Base-by-base conservation (phyloP, 2,113 vertebrate species). In the Theristicus caerulescens region DNA sequence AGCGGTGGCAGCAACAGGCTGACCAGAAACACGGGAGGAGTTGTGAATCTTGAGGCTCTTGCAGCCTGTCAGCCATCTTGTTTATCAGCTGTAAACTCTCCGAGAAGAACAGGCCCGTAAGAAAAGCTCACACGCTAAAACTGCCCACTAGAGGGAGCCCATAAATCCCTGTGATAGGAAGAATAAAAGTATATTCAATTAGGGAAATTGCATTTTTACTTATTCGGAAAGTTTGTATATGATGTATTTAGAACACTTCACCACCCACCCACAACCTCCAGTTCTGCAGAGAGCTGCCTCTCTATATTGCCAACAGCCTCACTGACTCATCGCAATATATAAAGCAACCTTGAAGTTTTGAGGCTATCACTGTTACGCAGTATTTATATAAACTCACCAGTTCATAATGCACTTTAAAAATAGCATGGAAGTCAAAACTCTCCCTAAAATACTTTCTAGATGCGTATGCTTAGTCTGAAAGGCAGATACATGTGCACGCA, bases 51-150 rank as follows among this genome's bases (percentile, higher is more conserved):
- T 3, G 17, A 40, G 55, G 59, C 40, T 44, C 29, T 13, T 34
- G 40, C 64, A 46, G 32, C 19, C 72, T 29, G 96, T 96, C 97
- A 92, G 98, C 98, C 98, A 98, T 98, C 92, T 98, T 98, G 97
- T 91, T 42, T 71, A n/a, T 66, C 91, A 36, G 90, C 79, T 6
- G 57, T 8, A n/a, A 81, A 16, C 66, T 76, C 44, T 9, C 36
- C 49, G 32, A 26, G 52, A 9, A 8, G 49, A 14, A 32, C 34
- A 6, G 69, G 15, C 76, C 92, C 34, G 1, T 6, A 8, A 22
- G 57, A 10, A 26, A 72, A 76, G 16, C 54, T 66, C 72, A 7
- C 1, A 5, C 6, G 49, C 29, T 36, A 3, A 27, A 40, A 36
- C 65, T 54, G 51, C 81, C 96, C 98, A 46, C 96, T 94, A 98